Conservation (phyloP, 2,888 invertebrate genomes). For the Stenoptilia bipunctidactyla region DNA sequence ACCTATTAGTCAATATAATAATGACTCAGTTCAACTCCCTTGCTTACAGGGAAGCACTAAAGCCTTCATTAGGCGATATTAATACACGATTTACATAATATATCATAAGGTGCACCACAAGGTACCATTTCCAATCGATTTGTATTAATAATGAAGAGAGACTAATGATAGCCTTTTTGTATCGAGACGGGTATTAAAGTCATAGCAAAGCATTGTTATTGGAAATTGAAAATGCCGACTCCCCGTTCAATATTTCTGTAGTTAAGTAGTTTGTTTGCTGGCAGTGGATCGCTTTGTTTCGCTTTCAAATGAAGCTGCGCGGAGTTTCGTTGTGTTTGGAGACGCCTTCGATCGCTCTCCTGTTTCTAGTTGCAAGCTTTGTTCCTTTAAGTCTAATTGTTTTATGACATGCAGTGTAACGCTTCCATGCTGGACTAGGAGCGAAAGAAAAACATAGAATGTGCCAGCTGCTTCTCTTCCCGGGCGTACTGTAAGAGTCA, state of each 20-base stretch:
- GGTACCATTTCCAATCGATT: conserved; percentile 16
- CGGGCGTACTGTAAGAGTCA: too few species aligned
- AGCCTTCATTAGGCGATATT: conserved; percentile 34
- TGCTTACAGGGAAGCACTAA: conserved; percentile 20
- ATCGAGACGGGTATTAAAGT: conserved; percentile 15
- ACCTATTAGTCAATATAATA: conserved; percentile 4
- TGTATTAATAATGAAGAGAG: conserved; percentile 18
- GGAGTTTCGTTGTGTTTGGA: conserved; percentile 6
- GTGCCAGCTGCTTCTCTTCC: too few species aligned
- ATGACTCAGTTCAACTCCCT: neutral
- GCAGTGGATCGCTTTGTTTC: conserved; percentile 29
- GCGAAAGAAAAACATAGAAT: too few species aligned
- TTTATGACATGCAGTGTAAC: neutral
- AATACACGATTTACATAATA: conserved; percentile 22
- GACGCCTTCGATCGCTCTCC: conserved; percentile 29
- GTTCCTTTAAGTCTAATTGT: neutral
- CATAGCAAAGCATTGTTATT: conserved; percentile 26
- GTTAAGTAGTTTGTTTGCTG: conserved; percentile 39
- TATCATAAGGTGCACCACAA: conserved; percentile 22
- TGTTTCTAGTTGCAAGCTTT: conserved; percentile 3
- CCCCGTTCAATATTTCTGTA: conserved; percentile 33
- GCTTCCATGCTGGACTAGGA: too few species aligned
- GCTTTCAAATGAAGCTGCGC: conserved; percentile 28
- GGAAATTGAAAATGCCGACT: conserved; percentile 29
- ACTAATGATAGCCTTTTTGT: conserved; percentile 23